Conservation (phyloP, 2,888 invertebrate species). For the Chrysopilus asiliformis region DNA sequence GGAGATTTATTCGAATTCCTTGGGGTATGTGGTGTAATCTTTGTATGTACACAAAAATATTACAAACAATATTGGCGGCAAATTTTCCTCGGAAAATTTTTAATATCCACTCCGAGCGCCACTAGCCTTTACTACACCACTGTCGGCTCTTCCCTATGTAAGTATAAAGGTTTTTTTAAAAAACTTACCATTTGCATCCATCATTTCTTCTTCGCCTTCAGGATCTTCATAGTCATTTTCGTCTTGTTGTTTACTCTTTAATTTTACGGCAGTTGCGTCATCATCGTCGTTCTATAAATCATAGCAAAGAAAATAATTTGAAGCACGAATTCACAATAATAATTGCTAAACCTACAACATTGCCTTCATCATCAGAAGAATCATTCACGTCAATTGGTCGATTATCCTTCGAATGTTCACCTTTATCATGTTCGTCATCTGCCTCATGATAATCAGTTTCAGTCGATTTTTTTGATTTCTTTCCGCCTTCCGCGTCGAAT, state of each 20-base stretch:
- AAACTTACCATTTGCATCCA: constrained; percentile 25
- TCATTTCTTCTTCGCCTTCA: constrained; percentile 44
- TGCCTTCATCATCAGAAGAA: constrained; percentile 28
- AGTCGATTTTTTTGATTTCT: constrained; percentile 26
- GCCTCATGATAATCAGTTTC: constrained; percentile 30
- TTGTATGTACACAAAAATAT: no score
- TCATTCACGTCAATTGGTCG: constrained; percentile 31
- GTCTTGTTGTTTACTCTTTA: constrained; percentile 43
- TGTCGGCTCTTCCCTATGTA: no score
- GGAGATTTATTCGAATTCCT: no score
- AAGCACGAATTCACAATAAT: no score
- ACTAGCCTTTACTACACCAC: constrained; percentile 3
- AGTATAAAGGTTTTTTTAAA: no score
- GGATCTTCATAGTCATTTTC: constrained; percentile 56
- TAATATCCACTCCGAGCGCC: constrained; percentile 2
- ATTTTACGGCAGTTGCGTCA: constrained; percentile 36
- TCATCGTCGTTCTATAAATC: constrained; percentile 32
- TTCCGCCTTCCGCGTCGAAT: no score
- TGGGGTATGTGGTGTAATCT: no score
- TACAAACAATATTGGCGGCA: no score
- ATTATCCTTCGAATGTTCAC: constrained; percentile 36
- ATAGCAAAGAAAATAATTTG: no score
- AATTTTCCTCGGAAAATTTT: constrained; percentile 14
- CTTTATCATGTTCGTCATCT: constrained; percentile 34
- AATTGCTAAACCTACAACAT: constrained; percentile 18